Evolutionary conservation across 2,113 vertebrate genomes (phyloP).

Genomic region (Pyxicephalus adspersus): DNA sequence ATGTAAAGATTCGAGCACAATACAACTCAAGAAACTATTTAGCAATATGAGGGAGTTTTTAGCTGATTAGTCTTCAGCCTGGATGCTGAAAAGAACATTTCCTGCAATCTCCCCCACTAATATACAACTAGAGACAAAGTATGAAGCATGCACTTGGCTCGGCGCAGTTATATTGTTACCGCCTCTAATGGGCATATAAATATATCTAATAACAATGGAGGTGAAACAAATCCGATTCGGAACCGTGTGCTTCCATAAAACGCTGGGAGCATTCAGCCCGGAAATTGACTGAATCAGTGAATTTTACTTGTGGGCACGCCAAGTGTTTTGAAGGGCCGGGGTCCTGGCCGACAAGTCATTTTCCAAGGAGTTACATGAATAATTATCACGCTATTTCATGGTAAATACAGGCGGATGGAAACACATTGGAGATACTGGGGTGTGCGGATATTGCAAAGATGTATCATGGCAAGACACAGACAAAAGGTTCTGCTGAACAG

Average conservation of each 20-base stretch:
- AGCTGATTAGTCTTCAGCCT: too few relatives aligned
- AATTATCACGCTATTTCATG: constrained; percentile 8
- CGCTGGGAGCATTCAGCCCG: background rate
- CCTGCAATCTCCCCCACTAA: too few relatives aligned
- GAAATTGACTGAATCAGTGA: constrained; percentile 18
- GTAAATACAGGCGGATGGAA: background rate
- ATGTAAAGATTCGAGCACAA: too few relatives aligned
- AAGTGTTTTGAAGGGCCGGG: constrained; percentile 7
- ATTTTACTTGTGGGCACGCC: constrained; percentile 19
- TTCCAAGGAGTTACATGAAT: constrained; percentile 1
- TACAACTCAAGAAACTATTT: too few relatives aligned
- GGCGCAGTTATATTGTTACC: background rate
- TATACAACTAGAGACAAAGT: too few relatives aligned
- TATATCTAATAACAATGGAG: constrained; percentile 22
- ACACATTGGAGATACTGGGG: background rate
- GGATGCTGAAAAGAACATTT: too few relatives aligned
- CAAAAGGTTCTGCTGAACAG: too few relatives aligned
- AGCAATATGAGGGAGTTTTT: too few relatives aligned
- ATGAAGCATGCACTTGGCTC: background rate
- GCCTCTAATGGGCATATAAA: constrained; percentile 7
- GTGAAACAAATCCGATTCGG: constrained; percentile 15
- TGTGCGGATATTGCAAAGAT: background rate
- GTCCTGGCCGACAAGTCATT: background rate
- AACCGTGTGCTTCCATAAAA: background rate
- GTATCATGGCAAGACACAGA: background rate